These are phyloP conservation scores for Eristalis intricaria DNA, from an alignment of 2,888 invertebrate species.

Conservation along the genomic window DNA sequence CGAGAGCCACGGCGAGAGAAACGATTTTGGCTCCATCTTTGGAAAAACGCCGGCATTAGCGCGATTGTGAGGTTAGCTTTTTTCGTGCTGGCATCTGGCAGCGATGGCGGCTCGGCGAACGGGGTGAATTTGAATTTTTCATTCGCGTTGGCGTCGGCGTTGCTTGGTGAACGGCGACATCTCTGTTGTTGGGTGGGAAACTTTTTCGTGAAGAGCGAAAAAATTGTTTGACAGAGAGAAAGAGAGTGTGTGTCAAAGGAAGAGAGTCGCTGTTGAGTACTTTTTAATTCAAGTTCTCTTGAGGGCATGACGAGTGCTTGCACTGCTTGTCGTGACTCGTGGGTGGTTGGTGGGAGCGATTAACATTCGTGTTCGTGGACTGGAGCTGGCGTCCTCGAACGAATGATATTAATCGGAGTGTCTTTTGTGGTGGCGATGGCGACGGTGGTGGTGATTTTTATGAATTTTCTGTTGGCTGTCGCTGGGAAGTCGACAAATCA, in stretches of 20 bases:
- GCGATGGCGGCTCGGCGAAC: constrained; percentile 10
- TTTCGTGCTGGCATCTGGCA: constrained; percentile 34
- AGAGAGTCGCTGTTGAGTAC: constrained; percentile 10
- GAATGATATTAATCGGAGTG: not conserved
- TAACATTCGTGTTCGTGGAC: not conserved
- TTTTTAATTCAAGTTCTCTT: constrained; percentile 47
- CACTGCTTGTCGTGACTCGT: not conserved
- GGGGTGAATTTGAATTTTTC: constrained; percentile 68
- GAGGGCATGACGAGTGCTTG: not conserved
- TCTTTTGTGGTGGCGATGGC: not conserved
- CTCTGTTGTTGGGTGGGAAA: constrained; percentile 59
- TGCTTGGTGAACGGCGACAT: constrained; percentile 49
- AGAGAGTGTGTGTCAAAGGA: constrained; percentile 40
- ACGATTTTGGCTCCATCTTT: constrained; percentile 76
- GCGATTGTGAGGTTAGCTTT: constrained; percentile 75
- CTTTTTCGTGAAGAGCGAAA: constrained; percentile 1
- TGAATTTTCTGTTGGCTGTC: not conserved
- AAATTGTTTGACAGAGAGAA: constrained; percentile 7
- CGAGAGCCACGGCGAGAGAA: constrained; percentile 42
- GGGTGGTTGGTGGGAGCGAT: not conserved
- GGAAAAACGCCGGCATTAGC: constrained; percentile 69
- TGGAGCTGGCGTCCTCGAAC: not conserved
- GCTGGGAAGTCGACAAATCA: not conserved
- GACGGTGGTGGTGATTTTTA: not conserved
- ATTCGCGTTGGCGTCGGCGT: constrained; percentile 33